Percentiles rank a stretch among this genome's conserved stretches.
Evolutionary conservation across 2,113 vertebrate genomes (phyloP).

Genomic region (Falco punctatus): DNA sequence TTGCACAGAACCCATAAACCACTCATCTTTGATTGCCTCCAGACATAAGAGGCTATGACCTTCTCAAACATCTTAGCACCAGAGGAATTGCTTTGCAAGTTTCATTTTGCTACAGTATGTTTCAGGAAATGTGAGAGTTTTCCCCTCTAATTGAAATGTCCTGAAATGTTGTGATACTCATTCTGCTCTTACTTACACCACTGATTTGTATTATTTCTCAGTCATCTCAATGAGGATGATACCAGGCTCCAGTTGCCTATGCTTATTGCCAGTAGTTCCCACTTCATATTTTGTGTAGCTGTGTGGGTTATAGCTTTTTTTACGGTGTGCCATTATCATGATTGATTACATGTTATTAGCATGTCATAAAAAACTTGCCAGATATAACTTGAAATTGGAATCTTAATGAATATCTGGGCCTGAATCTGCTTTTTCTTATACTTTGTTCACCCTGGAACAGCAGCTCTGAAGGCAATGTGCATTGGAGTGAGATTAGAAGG

Average conservation of each 20-base stretch:
- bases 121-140: not conserved
- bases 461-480: not conserved
- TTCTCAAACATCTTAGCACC: not conserved
- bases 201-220: not conserved
- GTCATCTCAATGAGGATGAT: not conserved
- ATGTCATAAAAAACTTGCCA: not conserved
- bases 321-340: not conserved
- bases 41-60: not conserved
- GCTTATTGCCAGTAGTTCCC: not conserved
- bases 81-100: not conserved
- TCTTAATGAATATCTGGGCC: not conserved
- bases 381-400: not conserved
- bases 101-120: not conserved
- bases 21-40: not conserved
- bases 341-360: not conserved
- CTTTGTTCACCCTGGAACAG: not conserved
- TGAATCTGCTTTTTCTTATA: not conserved
- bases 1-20: slow-evolving; percentile 7
- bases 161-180: not conserved
- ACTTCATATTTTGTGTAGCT: not conserved
- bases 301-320: not conserved
- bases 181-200: not conserved
- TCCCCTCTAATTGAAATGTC: not conserved
- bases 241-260: not conserved
- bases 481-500: not conserved